Evolutionary conservation across 2,113 vertebrate genomes (phyloP).

Genomic region (Vidua macroura): DNA sequence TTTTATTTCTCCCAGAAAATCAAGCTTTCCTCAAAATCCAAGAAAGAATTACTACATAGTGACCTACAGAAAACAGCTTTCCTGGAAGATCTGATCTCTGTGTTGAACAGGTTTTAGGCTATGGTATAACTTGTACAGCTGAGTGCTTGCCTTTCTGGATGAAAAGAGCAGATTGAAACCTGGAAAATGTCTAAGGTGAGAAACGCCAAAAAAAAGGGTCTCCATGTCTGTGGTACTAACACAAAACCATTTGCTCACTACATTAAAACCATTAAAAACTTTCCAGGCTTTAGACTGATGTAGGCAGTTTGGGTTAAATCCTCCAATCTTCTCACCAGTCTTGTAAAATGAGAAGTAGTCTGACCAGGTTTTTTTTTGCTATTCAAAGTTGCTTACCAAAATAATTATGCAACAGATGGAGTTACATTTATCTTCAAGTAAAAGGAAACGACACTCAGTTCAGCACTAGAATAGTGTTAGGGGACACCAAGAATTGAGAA

Average conservation of each 20-base stretch:
- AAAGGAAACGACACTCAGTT: not conserved
- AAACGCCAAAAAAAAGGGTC: not conserved
- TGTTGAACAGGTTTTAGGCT: not conserved
- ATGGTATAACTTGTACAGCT: not conserved
- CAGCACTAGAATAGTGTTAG: not conserved
- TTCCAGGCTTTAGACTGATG: not conserved
- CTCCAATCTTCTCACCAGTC: not conserved
- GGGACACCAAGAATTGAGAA: not conserved
- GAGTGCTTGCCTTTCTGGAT: not conserved
- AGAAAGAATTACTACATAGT: not conserved
- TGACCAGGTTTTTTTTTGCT: not conserved
- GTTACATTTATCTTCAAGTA: not conserved
- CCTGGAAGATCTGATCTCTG: not conserved
- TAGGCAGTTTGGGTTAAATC: not conserved
- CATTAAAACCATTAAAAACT: not conserved
- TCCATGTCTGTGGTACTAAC: not conserved
- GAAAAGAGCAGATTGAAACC: not conserved
- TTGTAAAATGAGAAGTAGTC: not conserved
- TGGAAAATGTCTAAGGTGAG: not conserved
- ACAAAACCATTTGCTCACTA: not conserved
- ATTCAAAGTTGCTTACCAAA: not conserved
- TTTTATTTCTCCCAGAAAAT: not conserved
- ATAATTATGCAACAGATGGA: not conserved
- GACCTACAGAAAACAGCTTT: not conserved
- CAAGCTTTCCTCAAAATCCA: not conserved